These are phyloP conservation scores for Chironomus riparius DNA, from an alignment of 2,888 invertebrate genomes.

Conservation along the genomic window DNA sequence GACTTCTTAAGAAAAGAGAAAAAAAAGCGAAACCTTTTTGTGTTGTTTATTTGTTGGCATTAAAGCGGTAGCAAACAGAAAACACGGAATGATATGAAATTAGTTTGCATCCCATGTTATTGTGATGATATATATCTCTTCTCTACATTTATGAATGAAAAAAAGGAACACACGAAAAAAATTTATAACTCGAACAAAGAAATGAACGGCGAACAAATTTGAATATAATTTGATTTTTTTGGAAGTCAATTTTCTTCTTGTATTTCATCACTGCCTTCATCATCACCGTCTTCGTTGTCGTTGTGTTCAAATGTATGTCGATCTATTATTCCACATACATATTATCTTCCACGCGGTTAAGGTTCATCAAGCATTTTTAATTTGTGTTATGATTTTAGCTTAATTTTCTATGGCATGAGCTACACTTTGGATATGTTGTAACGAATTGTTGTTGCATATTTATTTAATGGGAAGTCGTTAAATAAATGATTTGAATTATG, in stretches of 20 bases:
- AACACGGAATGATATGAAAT: constrained; percentile 4
- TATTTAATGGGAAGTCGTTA: too few species aligned
- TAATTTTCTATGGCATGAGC: too few species aligned
- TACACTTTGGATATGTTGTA: too few species aligned
- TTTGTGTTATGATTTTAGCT: background rate
- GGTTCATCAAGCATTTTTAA: background rate
- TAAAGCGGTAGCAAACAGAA: background rate
- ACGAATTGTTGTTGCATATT: too few species aligned
- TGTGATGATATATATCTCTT: background rate
- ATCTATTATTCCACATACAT: too few species aligned
- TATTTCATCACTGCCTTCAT: background rate
- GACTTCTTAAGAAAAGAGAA: constrained; percentile 20
- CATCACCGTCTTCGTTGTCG: background rate
- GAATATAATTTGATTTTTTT: constrained; percentile 27
- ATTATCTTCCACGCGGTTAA: too few species aligned
- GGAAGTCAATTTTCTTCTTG: constrained; percentile 24
- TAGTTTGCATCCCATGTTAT: background rate
- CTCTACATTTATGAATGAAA: background rate
- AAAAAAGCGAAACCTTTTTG: constrained; percentile 1
- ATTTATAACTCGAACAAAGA: background rate
- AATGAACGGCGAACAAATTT: constrained; percentile 16
- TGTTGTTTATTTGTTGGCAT: background rate
- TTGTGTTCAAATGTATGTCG: background rate
- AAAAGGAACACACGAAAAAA: background rate
- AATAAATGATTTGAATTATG: too few species aligned